Base-by-base conservation (phyloP, 2,113 vertebrate species). In the Cheilinus undulatus region DNA sequence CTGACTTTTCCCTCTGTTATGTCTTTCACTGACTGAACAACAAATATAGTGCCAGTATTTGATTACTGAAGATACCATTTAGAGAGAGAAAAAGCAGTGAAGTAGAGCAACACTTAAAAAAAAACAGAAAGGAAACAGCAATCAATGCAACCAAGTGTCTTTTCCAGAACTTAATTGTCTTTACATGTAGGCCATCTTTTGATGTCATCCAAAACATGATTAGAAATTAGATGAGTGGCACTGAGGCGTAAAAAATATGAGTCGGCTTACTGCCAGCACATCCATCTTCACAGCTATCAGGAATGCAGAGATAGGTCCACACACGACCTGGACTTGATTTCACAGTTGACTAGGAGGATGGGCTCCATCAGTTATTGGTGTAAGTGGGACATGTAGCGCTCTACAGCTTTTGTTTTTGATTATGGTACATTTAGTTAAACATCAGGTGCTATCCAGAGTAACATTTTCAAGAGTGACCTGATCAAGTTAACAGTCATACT, bases 191-290 rank as follows among this genome's bases (percentile, higher is more conserved):
- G 73, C 30, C 80, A 91, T 87, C 80, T 84, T 88, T 86, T 85
- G 72, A 91, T 72, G 76, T 66, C 24, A 62, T 65, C 63, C 63
- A 71, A 74, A 84, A 84, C 2, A 30, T 73, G 80, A 84, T 89
- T 76, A 85, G 74, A 83, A 80, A 82, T 87, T 84, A 87, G 78
- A 89, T 86, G 84, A 88, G 83, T 53, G 68, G 85, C 81, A 82
- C 57, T 73, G 66, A 56, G 67, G 87, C 82, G 87, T 80, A 90
- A 92, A 82, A 90, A 93, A 92, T 82, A 78, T 76, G 73, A 85
- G 71, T 72, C 66, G 88, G 69, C 79, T 12, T 59, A 64, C 73
- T 74, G 89, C 89, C 91, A 92, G 75, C 81, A 82, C 84, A 87
- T 90, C 84, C 76, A 87, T 90, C 89, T 89, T 75, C 83, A 73